These are phyloP conservation scores for Trichomycterus rosablanca DNA, from an alignment of 2,113 vertebrate species.

Conservation along the genomic window DNA sequence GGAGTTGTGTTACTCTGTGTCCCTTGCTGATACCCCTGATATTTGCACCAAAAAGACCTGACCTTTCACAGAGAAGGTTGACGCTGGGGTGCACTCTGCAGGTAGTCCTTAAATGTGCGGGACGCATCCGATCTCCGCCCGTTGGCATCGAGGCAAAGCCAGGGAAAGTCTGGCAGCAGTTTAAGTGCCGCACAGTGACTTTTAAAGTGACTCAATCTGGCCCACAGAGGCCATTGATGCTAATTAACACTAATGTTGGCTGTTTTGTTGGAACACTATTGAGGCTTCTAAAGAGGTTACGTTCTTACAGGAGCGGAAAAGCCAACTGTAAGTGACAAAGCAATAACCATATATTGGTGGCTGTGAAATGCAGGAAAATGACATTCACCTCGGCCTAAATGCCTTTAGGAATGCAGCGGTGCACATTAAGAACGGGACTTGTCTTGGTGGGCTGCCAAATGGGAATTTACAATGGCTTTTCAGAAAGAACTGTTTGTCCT, in stretches of 20 bases:
- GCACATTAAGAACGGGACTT: conserved; percentile 22
- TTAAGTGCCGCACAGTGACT: neutral
- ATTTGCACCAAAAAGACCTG: conserved; percentile 43
- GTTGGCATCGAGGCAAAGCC: conserved; percentile 1
- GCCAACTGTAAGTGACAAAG: conserved; percentile 3
- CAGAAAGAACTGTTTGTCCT: conserved; percentile 44
- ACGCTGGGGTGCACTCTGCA: conserved; percentile 22
- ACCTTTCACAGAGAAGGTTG: conserved; percentile 28
- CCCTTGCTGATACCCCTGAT: conserved; percentile 22
- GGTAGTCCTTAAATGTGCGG: conserved; percentile 19
- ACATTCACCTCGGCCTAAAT: conserved; percentile 19
- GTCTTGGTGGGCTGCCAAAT: conserved; percentile 43
- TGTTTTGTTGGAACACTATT: neutral
- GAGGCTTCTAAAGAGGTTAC: neutral
- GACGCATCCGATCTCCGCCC: conserved; percentile 21
- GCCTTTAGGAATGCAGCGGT: neutral
- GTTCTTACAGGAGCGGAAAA: neutral
- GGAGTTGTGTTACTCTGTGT: conserved; percentile 13
- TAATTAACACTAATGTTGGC: conserved; percentile 6
- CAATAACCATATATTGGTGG: neutral
- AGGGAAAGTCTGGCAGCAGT: neutral
- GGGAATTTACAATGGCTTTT: conserved; percentile 54
- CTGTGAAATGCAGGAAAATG: neutral
- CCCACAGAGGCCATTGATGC: neutral
- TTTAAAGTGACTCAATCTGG: neutral